phyloP scores from a whole-genome alignment of 2,888 invertebrate genomes.

The Eudemis profundana region DNA sequence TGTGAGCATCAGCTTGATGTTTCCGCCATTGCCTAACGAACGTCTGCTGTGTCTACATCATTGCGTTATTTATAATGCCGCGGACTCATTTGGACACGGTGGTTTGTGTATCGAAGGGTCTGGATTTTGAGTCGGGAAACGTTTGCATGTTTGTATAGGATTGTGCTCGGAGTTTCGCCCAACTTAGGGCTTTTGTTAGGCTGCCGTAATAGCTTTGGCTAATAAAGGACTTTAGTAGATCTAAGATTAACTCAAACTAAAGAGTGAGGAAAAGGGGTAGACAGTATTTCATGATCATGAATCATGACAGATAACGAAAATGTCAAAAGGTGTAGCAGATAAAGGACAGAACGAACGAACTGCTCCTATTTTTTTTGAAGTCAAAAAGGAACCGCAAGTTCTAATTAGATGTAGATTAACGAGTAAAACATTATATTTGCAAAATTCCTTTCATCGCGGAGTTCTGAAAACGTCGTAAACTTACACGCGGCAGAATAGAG shows the following conservation, averaged over 20 bases:
- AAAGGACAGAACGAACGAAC: background rate
- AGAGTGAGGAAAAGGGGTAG: background rate
- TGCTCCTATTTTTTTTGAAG: constrained; percentile 9
- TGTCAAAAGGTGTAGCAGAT: background rate
- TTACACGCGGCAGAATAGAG: constrained; percentile 55
- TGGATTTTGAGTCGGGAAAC: constrained; percentile 11
- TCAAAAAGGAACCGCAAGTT: constrained; percentile 1
- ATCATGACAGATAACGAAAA: background rate
- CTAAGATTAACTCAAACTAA: background rate
- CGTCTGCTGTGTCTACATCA: constrained; percentile 53
- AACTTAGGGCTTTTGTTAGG: constrained; percentile 16
- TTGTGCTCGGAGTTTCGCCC: constrained; percentile 15
- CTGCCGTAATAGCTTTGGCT: constrained; percentile 10
- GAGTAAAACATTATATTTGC: constrained; percentile 22
- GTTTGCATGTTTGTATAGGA: constrained; percentile 22
- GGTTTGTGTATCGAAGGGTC: constrained; percentile 38
- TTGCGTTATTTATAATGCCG: constrained; percentile 38
- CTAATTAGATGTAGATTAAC: constrained; percentile 33
- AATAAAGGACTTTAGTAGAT: constrained; percentile 6
- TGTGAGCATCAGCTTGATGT: constrained; percentile 59
- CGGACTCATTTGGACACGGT: constrained; percentile 32
- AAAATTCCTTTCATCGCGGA: constrained; percentile 15
- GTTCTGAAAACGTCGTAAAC: constrained; percentile 35
- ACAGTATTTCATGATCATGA: too few species aligned
- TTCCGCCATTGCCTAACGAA: constrained; percentile 65